These are phyloP conservation scores for Metalampra italica DNA, from an alignment of 2,888 invertebrate genomes.

Conservation along the genomic window DNA sequence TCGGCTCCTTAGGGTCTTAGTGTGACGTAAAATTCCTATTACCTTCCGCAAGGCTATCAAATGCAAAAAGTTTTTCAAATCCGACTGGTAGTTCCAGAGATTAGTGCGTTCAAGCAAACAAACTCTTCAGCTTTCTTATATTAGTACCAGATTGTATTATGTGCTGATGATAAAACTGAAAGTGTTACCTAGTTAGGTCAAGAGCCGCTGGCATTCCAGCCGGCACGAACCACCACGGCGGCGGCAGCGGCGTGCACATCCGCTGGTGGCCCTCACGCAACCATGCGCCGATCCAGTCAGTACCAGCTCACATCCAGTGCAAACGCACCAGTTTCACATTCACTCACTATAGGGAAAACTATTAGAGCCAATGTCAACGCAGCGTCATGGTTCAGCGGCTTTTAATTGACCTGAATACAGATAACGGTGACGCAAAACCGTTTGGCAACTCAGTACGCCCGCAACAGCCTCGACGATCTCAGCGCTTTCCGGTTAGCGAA, in stretches of 20 bases:
- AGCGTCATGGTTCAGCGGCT: slow-evolving; percentile 63
- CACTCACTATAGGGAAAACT: slow-evolving; percentile 48
- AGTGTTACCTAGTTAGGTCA: slow-evolving; percentile 70
- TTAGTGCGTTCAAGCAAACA: too few relatives aligned
- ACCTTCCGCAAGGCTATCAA: too few relatives aligned
- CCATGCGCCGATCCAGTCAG: slow-evolving; percentile 30
- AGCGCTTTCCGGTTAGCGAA: slow-evolving; percentile 46
- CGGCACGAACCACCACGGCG: slow-evolving; percentile 62
- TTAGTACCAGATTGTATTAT: too few relatives aligned
- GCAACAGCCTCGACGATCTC: slow-evolving; percentile 35
- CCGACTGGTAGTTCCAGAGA: too few relatives aligned
- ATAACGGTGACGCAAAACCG: slow-evolving; percentile 59
- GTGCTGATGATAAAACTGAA: too few relatives aligned
- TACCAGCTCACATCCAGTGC: slow-evolving; percentile 22
- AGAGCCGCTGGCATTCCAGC: slow-evolving; percentile 78
- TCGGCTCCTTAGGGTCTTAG: too few relatives aligned
- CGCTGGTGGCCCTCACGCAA: slow-evolving; percentile 45
- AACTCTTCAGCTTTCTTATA: too few relatives aligned
- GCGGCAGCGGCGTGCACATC: slow-evolving; percentile 72
- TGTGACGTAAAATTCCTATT: too few relatives aligned
- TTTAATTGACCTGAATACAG: slow-evolving; percentile 58
- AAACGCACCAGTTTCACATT: slow-evolving; percentile 49
- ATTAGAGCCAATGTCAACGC: slow-evolving; percentile 55
- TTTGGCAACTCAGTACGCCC: slow-evolving; percentile 47
- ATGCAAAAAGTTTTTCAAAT: too few relatives aligned